A percentile compares a stretch with the other conserved stretches of the same genome.
Conservation (phyloP, 2,113 vertebrate species). For the Myiopsitta monachus region DNA sequence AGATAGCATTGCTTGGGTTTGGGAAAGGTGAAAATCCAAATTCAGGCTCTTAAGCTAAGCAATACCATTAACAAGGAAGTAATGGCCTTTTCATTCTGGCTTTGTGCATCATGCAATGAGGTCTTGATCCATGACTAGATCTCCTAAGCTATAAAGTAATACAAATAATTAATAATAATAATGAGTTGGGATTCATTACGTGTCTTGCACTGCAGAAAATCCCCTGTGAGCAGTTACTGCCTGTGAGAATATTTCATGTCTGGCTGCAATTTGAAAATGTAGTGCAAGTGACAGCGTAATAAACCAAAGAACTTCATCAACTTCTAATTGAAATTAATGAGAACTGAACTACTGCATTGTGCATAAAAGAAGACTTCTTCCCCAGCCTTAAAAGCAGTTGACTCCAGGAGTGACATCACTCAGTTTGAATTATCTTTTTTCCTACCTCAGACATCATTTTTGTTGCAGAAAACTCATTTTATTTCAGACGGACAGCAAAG, state of each 20-base stretch:
- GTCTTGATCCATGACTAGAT: not conserved
- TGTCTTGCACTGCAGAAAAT: conserved; percentile 40
- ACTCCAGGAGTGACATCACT: not conserved
- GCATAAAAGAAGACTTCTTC: conserved; percentile 35
- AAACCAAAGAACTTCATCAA: conserved; percentile 73
- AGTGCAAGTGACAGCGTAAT: conserved; percentile 48
- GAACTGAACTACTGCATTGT: conserved; percentile 34
- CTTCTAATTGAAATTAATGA: conserved; percentile 67
- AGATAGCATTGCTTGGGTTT: not conserved
- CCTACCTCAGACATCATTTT: not conserved
- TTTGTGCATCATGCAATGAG: not conserved
- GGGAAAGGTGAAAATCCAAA: not conserved
- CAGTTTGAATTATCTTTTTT: not conserved
- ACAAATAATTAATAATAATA: conserved; percentile 51
- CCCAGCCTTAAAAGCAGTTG: not conserved
- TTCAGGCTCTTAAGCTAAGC: not conserved
- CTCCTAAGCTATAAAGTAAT: not conserved
- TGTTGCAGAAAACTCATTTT: not conserved
- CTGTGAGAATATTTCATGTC: conserved; percentile 57
- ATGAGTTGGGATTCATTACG: not conserved
- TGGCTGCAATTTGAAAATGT: conserved; percentile 63
- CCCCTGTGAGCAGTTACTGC: conserved; percentile 33
- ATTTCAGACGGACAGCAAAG: not conserved
- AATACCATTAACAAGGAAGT: not conserved
- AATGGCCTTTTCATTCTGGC: not conserved